Conservation (phyloP, 2,888 invertebrate genomes). For the Acanthopleura granulata region DNA sequence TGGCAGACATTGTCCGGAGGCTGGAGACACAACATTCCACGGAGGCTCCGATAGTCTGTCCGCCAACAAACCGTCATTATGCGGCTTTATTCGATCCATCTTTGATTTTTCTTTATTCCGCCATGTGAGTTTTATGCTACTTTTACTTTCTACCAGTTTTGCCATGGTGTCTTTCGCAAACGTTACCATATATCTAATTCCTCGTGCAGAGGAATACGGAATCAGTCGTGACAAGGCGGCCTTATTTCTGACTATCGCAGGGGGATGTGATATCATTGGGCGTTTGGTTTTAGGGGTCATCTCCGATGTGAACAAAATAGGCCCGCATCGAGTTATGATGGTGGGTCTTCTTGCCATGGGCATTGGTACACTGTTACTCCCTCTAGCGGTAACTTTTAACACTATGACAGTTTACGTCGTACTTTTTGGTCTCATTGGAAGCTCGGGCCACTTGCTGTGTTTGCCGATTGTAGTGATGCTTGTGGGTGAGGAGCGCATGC, state of each 20-base stretch:
- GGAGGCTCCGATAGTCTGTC: background rate
- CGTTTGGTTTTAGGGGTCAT: background rate
- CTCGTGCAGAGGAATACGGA: slow-evolving; percentile 15
- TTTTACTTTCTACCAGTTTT: background rate
- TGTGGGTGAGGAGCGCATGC: background rate
- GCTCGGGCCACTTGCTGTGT: slow-evolving; percentile 7
- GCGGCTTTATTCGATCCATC: background rate
- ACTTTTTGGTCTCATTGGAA: slow-evolving; percentile 14
- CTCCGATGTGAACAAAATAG: background rate
- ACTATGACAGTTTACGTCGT: slow-evolving; percentile 1
- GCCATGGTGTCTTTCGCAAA: slow-evolving; percentile 9
- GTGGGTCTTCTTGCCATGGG: background rate
- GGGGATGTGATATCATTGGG: slow-evolving; percentile 18
- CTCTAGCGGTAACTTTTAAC: slow-evolving; percentile 8
- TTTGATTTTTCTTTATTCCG: background rate
- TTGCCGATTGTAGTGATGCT: background rate
- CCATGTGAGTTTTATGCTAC: background rate
- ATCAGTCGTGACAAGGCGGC: background rate
- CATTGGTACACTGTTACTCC: background rate
- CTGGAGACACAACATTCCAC: background rate
- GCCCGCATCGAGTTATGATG: slow-evolving; percentile 12
- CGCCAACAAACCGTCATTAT: background rate
- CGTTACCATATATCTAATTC: slow-evolving; percentile 3
- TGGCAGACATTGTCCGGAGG: background rate
- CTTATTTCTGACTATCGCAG: background rate